Base-by-base conservation (phyloP, 1,140 invertebrate species). In the Calephelis virginiensis region DNA sequence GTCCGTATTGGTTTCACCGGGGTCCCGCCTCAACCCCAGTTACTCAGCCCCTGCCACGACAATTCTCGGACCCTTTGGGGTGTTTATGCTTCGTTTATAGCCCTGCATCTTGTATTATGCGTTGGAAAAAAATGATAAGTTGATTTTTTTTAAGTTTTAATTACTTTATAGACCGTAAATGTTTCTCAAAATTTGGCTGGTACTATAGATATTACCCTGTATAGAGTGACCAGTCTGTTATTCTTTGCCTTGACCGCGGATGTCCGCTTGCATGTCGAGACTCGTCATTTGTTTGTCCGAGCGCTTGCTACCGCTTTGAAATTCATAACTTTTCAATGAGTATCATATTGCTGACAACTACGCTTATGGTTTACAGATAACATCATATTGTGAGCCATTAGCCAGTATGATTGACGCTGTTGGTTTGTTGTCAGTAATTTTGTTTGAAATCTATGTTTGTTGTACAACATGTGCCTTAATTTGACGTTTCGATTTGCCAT, bases 371-470 rank as follows among this genome's bases (percentile, higher is more conserved):
- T 73, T 71, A 48, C 62, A 70, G 88, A 89, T 90, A 90, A 78
- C 60, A 90, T 90, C 88, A 69, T 71, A 75, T 78, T 81, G 82
- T 79, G 72, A 74, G 73, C 86, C 85, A 90, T 90, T 89, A 89
- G 86, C 83, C 76, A 80, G 82, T 83, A 78, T 89, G 86, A 90
- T 88, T 88, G 86, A 90, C 88, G 86, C 81, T 78, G 83, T 81
- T 83, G 76, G 83, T 84, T 82, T 84, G 81, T 90, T 89, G 85
- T 84, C 78, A 86, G 85, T 90, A 86, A 89, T 89, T 89, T 85
- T 86, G 81, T 90, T 90, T 88, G 85, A 88, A 83, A 86, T 83
- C 76, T 82, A 79, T 59, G 38, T 59, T 59, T 59, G 56, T 59
- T 59, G 56, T 28, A 40, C 56, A 59, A 59, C 56, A 40, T 59